Base-by-base conservation (phyloP, 2,113 vertebrate species). In the Myxocyprinus asiaticus region DNA sequence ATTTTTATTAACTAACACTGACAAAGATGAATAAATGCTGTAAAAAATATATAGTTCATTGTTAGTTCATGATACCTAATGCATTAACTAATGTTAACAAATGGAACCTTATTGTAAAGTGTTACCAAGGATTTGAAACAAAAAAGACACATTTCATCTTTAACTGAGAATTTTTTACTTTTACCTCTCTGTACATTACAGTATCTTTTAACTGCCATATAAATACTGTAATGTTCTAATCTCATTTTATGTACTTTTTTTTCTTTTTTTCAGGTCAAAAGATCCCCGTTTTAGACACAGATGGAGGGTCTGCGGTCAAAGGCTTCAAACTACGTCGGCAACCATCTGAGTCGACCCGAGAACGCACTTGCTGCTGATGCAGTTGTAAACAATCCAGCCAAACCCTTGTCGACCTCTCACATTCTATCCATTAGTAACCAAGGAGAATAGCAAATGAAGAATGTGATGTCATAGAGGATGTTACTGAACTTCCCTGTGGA, bases 311-410 rank as follows among this genome's bases (percentile, higher is more conserved):
- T 58, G 91, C 94, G 3, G 94, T 93, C 63, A 96, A 95, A 89
- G 93, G 93, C 86, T 97, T 99, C 91, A 98, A 98, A 89, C 92
- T 99, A 62, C 94, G 96, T 65, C 94, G 95, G 45, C 96, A 97
- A 86, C 93, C 95, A 5, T 94, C 97, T 6, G 96, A 96, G 91
- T 94, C 95, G 9, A 71, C 72, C 53, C 76, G 72, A 33, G 95
- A 94, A 83, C 94, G 94, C 67, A 93, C 89, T 85, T 98, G 97
- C 89, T 98, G 97, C 86, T 99, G 95, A 99, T 89, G 86, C 80
- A 77, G 66, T 77, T 66, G 43, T 67, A 61, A 63, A 59, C 47
- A 65, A 42, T 61, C 44, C 33, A 14, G 9, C 62, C 67, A 76
- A 47, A 62, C 66, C 22, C n/a, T 67, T 81, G 77, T 67, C 64